Percentiles rank a stretch among this genome's conserved stretches.
Evolutionary conservation across 1,140 invertebrate genomes (phyloP).

Genomic region (Oncopodura yosiiana): DNA sequence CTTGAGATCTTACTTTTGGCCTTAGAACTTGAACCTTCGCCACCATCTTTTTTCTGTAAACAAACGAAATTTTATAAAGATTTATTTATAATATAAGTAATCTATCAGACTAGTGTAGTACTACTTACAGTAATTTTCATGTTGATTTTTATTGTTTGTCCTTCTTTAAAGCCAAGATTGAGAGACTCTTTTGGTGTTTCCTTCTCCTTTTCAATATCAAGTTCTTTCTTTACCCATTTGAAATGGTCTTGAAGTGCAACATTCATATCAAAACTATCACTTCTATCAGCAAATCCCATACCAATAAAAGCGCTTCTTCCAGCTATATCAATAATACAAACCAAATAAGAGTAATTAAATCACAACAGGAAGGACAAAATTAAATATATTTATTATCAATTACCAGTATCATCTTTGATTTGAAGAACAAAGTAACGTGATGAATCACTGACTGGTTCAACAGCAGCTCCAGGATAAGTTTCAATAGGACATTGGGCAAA

Average conservation of each 20-base stretch:
- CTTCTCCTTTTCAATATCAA: conserved; percentile 73
- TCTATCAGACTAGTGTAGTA: background rate
- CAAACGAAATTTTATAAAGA: conserved; percentile 2
- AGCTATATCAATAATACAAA: conserved; percentile 38
- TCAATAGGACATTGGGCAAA: conserved; percentile 98
- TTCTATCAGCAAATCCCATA: conserved; percentile 91
- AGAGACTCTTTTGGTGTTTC: conserved; percentile 65
- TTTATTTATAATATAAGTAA: conserved; percentile 8
- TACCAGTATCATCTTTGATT: conserved; percentile 88
- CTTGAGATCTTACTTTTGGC: conserved; percentile 49
- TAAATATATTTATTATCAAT: conserved; percentile 11
- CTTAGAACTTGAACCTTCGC: conserved; percentile 45
- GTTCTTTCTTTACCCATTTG: conserved; percentile 88
- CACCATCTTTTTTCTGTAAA: conserved; percentile 75
- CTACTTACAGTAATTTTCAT: conserved; percentile 88
- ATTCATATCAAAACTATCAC: conserved; percentile 98
- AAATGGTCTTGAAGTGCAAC: conserved; percentile 98
- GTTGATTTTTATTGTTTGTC: conserved; percentile 97
- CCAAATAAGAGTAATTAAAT: background rate
- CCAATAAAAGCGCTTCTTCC: conserved; percentile 94
- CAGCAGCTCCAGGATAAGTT: conserved; percentile 82
- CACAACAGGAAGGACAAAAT: background rate
- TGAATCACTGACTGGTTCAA: conserved; percentile 94
- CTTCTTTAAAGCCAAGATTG: conserved; percentile 95
- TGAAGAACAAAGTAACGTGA: conserved; percentile 96